phyloP scores from a whole-genome alignment of 2,113 vertebrate species.

The Cromileptes altivelis region DNA sequence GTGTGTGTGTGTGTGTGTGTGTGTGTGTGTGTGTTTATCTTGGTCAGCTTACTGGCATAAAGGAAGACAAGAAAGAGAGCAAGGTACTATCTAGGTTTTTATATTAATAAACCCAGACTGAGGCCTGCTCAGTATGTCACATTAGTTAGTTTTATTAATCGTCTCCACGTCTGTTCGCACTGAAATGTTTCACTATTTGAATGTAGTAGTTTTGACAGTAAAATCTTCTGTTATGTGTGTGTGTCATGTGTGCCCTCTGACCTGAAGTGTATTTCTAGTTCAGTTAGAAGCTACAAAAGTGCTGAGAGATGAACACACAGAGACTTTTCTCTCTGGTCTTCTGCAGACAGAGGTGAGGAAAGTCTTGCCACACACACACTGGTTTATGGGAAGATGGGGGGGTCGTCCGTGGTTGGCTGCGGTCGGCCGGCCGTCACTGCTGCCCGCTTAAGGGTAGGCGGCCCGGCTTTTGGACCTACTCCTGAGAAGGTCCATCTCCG shows the following conservation, averaged over 20 bases:
- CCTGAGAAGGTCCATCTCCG: too few relatives aligned
- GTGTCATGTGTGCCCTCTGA: neutral
- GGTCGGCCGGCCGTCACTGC: too few relatives aligned
- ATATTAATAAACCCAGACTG: neutral
- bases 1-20: neutral
- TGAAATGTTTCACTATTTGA: conserved; percentile 10
- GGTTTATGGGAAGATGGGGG: too few relatives aligned
- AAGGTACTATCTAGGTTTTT: neutral
- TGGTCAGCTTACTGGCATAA: neutral
- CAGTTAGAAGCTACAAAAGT: too few relatives aligned
- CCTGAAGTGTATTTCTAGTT: neutral
- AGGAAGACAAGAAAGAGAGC: neutral
- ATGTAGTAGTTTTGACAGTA: neutral
- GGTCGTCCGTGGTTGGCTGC: too few relatives aligned
- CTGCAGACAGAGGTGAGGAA: too few relatives aligned
- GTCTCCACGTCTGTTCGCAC: neutral
- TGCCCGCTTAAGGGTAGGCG: too few relatives aligned
- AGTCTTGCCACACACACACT: too few relatives aligned
- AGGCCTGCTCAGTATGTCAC: neutral
- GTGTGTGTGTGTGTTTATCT: neutral
- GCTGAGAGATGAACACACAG: too few relatives aligned
- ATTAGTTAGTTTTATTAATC: neutral
- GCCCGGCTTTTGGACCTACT: too few relatives aligned
- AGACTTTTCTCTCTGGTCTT: too few relatives aligned
- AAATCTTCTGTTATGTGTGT: neutral